Evolutionary conservation across 2,113 vertebrate species (phyloP), one percentile per base, ranked within the genome.

Genomic region (Pachycephala philippinensis): DNA sequence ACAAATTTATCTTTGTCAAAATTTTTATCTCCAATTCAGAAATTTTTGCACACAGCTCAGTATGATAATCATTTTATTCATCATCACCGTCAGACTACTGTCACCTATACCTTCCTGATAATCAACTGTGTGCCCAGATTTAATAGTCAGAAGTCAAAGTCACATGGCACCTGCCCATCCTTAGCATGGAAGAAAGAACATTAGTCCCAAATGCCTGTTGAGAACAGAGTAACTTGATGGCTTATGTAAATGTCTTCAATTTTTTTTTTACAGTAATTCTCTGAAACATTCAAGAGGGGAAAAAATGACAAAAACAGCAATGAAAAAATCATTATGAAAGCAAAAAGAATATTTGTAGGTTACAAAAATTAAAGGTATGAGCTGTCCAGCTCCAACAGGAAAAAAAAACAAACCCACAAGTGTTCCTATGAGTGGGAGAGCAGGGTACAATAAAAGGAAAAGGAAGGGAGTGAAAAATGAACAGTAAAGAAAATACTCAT

Each of bases 401-500:
- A 40, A 57, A 37, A 40, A 35, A n/a, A 13, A 1, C 26, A 56
- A 56, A 33, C 4, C 12, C 44, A 20, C 13, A 61, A 52, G 28
- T 39, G 30, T 37, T 90, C 23, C 24, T 78, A 20, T 6, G 40
- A 94, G 83, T 76, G 61, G 85, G 69, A 94, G 81, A 60, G 53
- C 1, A 7, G n/a, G 11, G 61, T 33, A 79, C 31, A 71, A 57
- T 1, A 30, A 37, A 87, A 89, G 42, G 23, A 69, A 91, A 75
- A 87, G 77, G 57, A 70, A 94, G 70, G n/a, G 60, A 91, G 59
- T 95, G 72, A 84, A 92, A 91, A 93, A 95, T 59, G 44, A 83
- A 70, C 57, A 84, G 71, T 61, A 80, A 94, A 84, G 69, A 87
- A 95, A 97, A 95, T 96, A 95, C 80, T 89, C 89, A 95, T 94